Conservation (phyloP, 2,797 vertebrate species). For the Phoxinus dragarum region DNA sequence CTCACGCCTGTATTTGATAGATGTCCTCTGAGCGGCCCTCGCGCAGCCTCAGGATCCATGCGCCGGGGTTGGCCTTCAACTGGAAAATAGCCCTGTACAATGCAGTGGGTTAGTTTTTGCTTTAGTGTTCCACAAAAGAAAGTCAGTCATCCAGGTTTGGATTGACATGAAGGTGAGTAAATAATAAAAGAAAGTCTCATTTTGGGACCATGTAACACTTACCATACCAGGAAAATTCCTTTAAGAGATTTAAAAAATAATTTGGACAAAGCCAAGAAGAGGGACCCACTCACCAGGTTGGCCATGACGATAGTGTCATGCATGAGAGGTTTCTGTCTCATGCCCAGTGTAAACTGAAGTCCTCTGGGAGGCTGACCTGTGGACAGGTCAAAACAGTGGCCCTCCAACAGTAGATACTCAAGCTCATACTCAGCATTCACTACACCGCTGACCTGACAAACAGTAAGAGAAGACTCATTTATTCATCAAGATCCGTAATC, state of each 20-base stretch:
- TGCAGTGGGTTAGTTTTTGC: background rate
- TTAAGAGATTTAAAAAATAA: background rate
- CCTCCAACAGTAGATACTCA: constrained; percentile 93
- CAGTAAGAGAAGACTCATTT: background rate
- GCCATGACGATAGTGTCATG: constrained; percentile 98
- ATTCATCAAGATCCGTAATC: background rate
- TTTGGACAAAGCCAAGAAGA: background rate
- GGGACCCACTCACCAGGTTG: constrained; percentile 85
- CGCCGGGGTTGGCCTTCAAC: constrained; percentile 95
- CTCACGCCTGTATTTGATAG: constrained; percentile 92
- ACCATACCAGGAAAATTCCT: background rate
- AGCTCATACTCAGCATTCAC: constrained; percentile 93
- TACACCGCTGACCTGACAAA: constrained; percentile 80
- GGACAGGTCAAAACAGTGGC: constrained; percentile 91
- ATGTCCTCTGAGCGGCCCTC: constrained; percentile 93
- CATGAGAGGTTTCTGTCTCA: constrained; percentile 82
- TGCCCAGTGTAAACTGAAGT: constrained; percentile 94
- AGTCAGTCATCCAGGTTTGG: background rate
- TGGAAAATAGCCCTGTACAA: constrained; percentile 96
- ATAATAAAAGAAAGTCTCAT: background rate
- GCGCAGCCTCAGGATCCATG: constrained; percentile 89
- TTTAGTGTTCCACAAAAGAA: background rate
- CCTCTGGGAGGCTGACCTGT: constrained; percentile 90
- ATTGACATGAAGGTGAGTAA: background rate
- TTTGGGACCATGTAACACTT: background rate